Evolutionary conservation across 2,888 invertebrate genomes (phyloP), one percentile per base, ranked within the genome.

Genomic region (Heteropelma amictum): DNA sequence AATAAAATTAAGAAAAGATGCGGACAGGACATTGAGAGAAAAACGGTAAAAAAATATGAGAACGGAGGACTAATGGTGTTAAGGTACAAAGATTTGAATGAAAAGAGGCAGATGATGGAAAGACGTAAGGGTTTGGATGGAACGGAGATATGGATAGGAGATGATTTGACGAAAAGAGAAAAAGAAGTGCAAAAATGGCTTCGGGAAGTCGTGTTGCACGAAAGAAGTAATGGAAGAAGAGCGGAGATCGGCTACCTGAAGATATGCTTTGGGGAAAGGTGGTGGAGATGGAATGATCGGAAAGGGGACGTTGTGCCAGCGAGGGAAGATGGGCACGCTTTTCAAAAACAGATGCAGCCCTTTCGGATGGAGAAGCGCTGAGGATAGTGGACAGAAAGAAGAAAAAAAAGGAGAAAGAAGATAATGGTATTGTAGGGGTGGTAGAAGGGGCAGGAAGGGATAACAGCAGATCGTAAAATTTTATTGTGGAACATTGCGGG

Each of bases 111-210:
- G 33, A n/a, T 42, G 4, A 33, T 40, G 56, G 61, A 51, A 8
- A 74, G 45, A 17, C 64, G 35, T 10, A 64, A 10, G 10, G 38
- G 45, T 3, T 3, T 61, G 26, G 61, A 26, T 14, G 67, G 53
- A 0, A 54, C 10, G 1, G 49, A 40, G 0, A 35, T 42, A 3
- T 54, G 23, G 17, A 35, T 64, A 17, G 19, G 28, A 1, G 58
- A 68, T 8, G 72, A 68, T 14, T 10, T 69, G n/a, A 61, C 68
- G 5, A 61, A 23, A 23, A 72, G 56, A 7, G 56, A 72, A 30
- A 56, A 23, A 21, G 72, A 72, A 21, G 26, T 72, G 0, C 45
- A 47, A 38, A 56, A 12, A 19, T 56, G 56, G 54, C 33, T 72
- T 1, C 6, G 17, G 5, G 45, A 26, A 21, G 35, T 19, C 3